Conservation (phyloP, 2,113 vertebrate genomes). For the Upupa epops region DNA sequence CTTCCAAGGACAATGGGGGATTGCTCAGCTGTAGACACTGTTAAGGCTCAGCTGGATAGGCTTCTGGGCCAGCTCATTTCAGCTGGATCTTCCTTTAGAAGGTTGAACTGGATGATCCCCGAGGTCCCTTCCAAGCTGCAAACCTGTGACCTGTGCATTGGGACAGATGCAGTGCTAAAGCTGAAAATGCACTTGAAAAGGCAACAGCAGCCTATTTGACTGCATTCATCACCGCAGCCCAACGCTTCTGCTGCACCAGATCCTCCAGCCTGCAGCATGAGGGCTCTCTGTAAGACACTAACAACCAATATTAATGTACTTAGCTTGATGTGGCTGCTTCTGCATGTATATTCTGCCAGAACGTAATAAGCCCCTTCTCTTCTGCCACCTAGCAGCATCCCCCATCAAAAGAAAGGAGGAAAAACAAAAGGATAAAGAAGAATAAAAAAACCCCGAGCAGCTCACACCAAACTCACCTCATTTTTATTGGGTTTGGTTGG, state of each 20-base stretch:
- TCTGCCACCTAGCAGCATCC: neutral
- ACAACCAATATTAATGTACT: neutral
- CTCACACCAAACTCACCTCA: constrained; percentile 29
- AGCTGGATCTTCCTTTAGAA: too few relatives aligned
- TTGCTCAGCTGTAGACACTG: too few relatives aligned
- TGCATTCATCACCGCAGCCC: neutral
- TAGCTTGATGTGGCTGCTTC: neutral
- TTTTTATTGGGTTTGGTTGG: too few relatives aligned
- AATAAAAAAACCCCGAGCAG: neutral
- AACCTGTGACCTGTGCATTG: too few relatives aligned
- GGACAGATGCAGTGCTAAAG: neutral
- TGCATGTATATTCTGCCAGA: neutral
- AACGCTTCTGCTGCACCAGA: neutral
- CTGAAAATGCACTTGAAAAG: neutral
- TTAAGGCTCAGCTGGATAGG: too few relatives aligned
- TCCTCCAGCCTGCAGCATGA: neutral
- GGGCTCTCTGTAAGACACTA: neutral
- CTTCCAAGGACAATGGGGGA: too few relatives aligned
- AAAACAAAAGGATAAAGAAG: neutral
- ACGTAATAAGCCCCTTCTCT: neutral
- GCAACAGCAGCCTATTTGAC: neutral
- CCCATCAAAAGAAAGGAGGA: neutral
- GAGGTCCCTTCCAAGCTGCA: too few relatives aligned
- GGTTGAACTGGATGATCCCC: too few relatives aligned
- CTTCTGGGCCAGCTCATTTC: too few relatives aligned